phyloP scores from a whole-genome alignment of 2,113 vertebrate species.

The Cyprinodon brontotheroides region DNA sequence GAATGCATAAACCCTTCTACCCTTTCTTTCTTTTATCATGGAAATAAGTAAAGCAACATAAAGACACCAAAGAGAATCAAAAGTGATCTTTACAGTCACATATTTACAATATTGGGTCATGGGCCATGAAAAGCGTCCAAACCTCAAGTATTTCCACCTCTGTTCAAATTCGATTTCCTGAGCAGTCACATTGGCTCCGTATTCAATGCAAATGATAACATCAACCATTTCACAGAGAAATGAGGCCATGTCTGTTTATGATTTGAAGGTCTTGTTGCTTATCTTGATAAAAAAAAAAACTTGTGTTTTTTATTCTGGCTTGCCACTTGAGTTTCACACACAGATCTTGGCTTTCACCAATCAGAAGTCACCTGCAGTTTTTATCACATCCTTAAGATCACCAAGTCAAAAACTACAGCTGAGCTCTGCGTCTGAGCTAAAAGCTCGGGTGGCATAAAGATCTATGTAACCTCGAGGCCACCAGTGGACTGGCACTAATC shows the following conservation, averaged over 20 bases:
- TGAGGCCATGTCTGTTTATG: constrained; percentile 51
- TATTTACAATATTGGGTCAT: constrained; percentile 17
- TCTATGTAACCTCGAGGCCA: constrained; percentile 62
- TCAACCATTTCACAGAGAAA: constrained; percentile 59
- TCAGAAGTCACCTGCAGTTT: constrained; percentile 63
- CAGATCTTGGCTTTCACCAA: constrained; percentile 62
- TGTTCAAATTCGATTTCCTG: constrained; percentile 63
- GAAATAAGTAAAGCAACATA: constrained; percentile 1
- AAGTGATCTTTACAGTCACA: constrained; percentile 19
- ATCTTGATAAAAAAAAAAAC: constrained; percentile 43
- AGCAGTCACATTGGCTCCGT: constrained; percentile 34
- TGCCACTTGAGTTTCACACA: constrained; percentile 43
- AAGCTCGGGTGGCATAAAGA: constrained; percentile 63
- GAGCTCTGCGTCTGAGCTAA: constrained; percentile 77
- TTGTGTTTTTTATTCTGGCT: constrained; percentile 34
- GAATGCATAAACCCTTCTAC: neutral
- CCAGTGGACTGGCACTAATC: constrained; percentile 72
- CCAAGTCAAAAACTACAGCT: constrained; percentile 54
- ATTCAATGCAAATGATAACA: constrained; percentile 65
- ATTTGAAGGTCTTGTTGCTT: constrained; percentile 47
- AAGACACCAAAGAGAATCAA: neutral
- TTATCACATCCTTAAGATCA: constrained; percentile 35
- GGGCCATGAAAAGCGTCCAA: constrained; percentile 3
- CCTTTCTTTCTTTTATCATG: constrained; percentile 3
- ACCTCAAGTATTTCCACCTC: constrained; percentile 41